Conservation (phyloP, 2,888 invertebrate genomes). For the Nineta flava region DNA sequence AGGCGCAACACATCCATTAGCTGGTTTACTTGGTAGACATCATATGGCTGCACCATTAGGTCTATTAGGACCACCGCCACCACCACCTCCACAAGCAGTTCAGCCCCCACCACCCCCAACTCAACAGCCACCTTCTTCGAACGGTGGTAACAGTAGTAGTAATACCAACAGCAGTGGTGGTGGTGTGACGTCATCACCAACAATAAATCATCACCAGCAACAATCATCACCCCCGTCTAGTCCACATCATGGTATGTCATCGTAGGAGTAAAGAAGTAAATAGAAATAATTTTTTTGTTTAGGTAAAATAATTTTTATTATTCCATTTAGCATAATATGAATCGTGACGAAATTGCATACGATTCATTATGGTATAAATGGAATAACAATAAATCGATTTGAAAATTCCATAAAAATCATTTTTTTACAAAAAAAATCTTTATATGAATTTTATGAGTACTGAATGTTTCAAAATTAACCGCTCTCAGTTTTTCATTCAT, state of each 20-base stretch:
- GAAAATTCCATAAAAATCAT: no score
- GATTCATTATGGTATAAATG: no score
- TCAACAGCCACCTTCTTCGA: conserved; percentile 17
- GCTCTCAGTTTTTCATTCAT: no score
- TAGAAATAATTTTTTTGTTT: no score
- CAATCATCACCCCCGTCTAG: conserved; percentile 3
- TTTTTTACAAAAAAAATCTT: no score
- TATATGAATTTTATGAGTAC: no score
- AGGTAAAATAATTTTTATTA: no score
- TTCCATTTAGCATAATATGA: no score
- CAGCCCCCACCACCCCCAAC: conserved; percentile 33
- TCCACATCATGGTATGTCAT: conserved; percentile 1
- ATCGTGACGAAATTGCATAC: no score
- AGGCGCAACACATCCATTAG: conserved; percentile 39
- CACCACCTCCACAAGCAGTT: conserved; percentile 28
- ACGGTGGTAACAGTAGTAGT: not conserved
- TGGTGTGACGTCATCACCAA: not conserved
- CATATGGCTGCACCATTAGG: conserved; percentile 25
- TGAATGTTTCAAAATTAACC: no score
- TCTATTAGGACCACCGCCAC: conserved; percentile 29
- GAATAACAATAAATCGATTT: no score
- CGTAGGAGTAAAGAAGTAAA: not conserved
- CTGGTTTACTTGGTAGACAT: conserved; percentile 30
- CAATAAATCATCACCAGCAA: not conserved
- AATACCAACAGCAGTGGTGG: not conserved